Evolutionary conservation across 2,888 invertebrate genomes (phyloP).

Genomic region (Ichneumon xanthorius): DNA sequence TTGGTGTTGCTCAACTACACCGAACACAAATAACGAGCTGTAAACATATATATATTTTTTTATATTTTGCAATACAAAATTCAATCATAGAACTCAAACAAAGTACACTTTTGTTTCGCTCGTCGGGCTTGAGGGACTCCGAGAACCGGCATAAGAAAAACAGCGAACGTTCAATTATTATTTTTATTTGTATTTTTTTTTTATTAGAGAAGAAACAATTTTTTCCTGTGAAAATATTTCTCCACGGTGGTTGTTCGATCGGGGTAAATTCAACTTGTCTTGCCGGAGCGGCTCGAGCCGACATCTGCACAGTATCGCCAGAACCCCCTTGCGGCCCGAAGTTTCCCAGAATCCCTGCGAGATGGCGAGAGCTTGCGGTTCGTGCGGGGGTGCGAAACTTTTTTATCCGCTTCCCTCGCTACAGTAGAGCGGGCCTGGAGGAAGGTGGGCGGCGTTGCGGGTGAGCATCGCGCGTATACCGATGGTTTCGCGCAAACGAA

Average conservation of each 20-base stretch:
- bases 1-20: not conserved
- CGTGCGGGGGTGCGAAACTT: constrained; percentile 20
- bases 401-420: constrained; percentile 17
- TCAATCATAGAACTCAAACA: constrained; percentile 8
- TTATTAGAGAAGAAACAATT: not conserved
- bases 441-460: constrained; percentile 8
- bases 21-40: not conserved
- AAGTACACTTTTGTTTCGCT: not conserved
- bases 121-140: not conserved
- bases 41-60: not conserved
- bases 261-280: not conserved
- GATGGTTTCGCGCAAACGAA: constrained; percentile 29
- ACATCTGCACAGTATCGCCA: constrained; percentile 49
- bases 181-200: too few species aligned
- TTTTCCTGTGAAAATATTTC: not conserved
- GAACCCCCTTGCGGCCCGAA: constrained; percentile 36
- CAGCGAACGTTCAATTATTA: not conserved
- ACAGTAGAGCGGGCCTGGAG: constrained; percentile 26
- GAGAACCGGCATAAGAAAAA: not conserved
- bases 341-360: constrained; percentile 29
- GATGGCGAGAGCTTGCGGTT: constrained; percentile 56
- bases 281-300: constrained; percentile 52
- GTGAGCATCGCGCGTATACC: not conserved
- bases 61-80: constrained; percentile 2
- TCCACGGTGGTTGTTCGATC: not conserved